Percentiles rank a stretch among this genome's conserved stretches.
These are phyloP conservation scores for Tympanuchus pallidicinctus DNA, from an alignment of 2,113 vertebrate genomes.

Conservation along the genomic window DNA sequence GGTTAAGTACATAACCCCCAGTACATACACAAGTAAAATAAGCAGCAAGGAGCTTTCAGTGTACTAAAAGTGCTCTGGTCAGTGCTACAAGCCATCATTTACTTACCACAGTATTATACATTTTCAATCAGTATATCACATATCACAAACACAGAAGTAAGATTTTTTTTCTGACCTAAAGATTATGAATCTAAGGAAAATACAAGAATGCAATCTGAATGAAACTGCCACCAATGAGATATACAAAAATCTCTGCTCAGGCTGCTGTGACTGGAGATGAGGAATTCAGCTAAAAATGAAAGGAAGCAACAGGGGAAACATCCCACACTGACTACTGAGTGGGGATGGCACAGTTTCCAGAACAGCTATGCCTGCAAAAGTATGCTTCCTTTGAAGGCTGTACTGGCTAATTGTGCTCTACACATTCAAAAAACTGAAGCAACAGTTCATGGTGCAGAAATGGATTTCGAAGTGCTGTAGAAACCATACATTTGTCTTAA, in stretches of 20 bases:
- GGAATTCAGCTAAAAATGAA: background rate
- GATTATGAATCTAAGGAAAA: background rate
- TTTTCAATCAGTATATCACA: accelerated
- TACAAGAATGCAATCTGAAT: background rate
- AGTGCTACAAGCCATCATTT: background rate
- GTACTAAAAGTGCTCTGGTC: background rate
- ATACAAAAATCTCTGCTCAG: background rate
- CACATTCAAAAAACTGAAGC: background rate
- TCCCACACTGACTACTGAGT: background rate
- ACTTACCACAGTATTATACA: background rate
- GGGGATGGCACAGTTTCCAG: background rate
- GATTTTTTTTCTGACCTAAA: background rate
- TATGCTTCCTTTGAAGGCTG: background rate
- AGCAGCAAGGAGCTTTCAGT: background rate
- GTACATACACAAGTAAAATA: background rate
- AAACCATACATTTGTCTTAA: background rate
- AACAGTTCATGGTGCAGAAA: background rate
- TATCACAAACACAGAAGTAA: background rate
- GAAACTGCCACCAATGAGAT: background rate
- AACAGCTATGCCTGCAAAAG: background rate
- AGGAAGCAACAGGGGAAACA: background rate
- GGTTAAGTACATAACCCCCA: background rate
- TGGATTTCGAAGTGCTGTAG: background rate
- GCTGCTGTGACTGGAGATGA: background rate
- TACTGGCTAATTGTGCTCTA: background rate